These are phyloP conservation scores for Polymixis flavicincta DNA, from an alignment of 2,888 invertebrate genomes.

Conservation along the genomic window DNA sequence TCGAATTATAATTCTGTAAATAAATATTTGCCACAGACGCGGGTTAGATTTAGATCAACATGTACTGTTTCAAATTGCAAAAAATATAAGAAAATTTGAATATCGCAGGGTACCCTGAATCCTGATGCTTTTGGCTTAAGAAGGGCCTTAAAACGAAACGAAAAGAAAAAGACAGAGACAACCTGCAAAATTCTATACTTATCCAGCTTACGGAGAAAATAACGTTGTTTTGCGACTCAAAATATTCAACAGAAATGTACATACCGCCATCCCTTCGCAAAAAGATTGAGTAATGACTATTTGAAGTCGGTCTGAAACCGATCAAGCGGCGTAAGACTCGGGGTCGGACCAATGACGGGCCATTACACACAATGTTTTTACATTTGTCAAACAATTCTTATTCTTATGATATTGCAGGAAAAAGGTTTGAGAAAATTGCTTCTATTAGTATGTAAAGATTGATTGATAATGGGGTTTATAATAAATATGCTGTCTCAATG, in stretches of 20 bases:
- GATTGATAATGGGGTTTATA: not conserved
- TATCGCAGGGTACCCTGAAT: no score
- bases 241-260: not conserved
- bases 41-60: no score
- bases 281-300: constrained; percentile 27
- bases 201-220: not conserved
- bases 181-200: no score
- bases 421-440: constrained; percentile 6
- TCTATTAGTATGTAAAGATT: not conserved
- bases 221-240: not conserved
- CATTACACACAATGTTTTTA: constrained; percentile 43
- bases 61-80: no score
- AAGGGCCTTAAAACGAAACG: no score
- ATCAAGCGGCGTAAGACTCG: constrained; percentile 15
- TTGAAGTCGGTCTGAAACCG: constrained; percentile 34
- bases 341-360: constrained; percentile 1
- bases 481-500: not conserved
- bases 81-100: no score
- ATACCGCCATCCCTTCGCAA: not conserved
- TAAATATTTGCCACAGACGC: no score
- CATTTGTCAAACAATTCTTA: constrained; percentile 45
- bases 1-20: no score
- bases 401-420: not conserved
- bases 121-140: no score
- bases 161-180: no score